phyloP scores from a whole-genome alignment of 2,113 vertebrate genomes.

The Heterotilapia buettikoferi region DNA sequence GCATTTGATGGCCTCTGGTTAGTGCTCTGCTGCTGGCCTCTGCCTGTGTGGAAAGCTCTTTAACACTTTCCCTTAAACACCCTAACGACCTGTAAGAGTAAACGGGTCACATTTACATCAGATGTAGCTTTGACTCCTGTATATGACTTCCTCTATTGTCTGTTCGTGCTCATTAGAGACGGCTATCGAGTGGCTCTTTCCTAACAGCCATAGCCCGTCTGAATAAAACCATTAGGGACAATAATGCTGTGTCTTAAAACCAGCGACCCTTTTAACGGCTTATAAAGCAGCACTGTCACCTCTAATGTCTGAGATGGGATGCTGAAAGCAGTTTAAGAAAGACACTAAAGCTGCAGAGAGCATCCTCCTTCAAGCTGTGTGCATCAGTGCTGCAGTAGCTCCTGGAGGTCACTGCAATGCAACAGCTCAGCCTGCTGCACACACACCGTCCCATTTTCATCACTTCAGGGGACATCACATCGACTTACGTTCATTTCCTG shows the following conservation, averaged over 20 bases:
- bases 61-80: neutral
- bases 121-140: neutral
- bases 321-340: neutral
- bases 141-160: neutral
- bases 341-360: neutral
- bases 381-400: slow-evolving; percentile 15
- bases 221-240: neutral
- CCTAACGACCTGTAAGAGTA: neutral
- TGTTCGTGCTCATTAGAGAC: neutral
- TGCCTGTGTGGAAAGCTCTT: neutral
- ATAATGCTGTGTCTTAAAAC: neutral
- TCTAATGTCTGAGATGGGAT: neutral
- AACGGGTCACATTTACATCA: neutral
- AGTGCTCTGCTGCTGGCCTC: neutral
- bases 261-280: neutral
- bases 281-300: neutral
- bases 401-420: slow-evolving; percentile 46
- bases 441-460: neutral
- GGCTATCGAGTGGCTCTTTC: neutral
- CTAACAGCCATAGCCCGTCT: neutral
- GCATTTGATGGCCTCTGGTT: neutral
- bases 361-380: neutral
- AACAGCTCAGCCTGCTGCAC: slow-evolving; percentile 20
- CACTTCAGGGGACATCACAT: neutral
- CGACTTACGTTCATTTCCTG: neutral